Conservation (phyloP, 2,888 invertebrate species). For the Herminia tarsipennalis region DNA sequence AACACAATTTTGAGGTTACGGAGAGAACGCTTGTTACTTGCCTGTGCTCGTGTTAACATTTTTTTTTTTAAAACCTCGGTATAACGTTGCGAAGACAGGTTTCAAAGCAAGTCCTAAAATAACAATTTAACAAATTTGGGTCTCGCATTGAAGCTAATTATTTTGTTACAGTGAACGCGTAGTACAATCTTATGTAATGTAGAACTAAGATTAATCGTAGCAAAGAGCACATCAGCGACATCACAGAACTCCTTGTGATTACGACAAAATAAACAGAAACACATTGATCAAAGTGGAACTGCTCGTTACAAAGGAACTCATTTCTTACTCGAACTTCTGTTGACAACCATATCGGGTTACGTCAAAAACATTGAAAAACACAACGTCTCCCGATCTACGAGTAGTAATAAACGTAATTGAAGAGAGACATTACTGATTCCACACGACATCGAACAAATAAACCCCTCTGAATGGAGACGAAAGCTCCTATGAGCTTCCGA, state of each 20-base stretch:
- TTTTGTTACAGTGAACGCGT: constrained; percentile 26
- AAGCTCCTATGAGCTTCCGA: constrained; percentile 47
- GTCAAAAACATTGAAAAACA: constrained; percentile 33
- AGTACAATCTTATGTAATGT: constrained; percentile 21
- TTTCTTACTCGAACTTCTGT: constrained; percentile 54
- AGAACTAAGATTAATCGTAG: constrained; percentile 18
- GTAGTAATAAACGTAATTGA: constrained; percentile 32
- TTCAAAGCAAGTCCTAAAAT: background rate
- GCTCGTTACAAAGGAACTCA: constrained; percentile 58
- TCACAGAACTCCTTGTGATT: constrained; percentile 45
- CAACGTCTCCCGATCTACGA: constrained; percentile 8
- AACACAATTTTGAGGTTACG: too few species aligned
- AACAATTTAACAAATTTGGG: constrained; percentile 23
- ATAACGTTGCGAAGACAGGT: too few species aligned
- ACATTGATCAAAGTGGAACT: constrained; percentile 57
- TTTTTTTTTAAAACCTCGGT: too few species aligned
- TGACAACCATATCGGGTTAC: constrained; percentile 30
- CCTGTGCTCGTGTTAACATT: too few species aligned
- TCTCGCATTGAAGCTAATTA: constrained; percentile 22
- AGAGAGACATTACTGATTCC: constrained; percentile 58
- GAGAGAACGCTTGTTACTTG: too few species aligned
- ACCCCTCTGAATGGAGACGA: constrained; percentile 47
- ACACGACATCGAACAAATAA: constrained; percentile 51
- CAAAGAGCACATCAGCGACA: constrained; percentile 26
- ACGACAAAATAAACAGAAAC: constrained; percentile 56